These are phyloP conservation scores for Ophion ellenae DNA, from an alignment of 2,888 invertebrate species.

Conservation along the genomic window DNA sequence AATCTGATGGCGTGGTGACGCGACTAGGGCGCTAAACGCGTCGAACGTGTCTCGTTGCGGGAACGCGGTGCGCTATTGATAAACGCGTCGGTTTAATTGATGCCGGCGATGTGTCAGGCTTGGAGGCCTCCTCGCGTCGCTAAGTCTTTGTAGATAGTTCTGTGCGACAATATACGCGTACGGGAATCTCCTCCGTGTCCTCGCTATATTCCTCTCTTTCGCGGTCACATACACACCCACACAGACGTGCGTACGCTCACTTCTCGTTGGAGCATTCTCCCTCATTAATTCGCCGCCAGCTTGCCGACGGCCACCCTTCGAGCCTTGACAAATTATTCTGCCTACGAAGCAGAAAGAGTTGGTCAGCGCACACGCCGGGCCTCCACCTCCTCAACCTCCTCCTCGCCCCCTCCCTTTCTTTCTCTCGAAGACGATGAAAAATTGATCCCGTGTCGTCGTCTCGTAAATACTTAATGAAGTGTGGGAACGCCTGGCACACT, in stretches of 20 bases:
- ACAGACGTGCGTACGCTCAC: slow-evolving; percentile 37
- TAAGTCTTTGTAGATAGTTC: slow-evolving; percentile 62
- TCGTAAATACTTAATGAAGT: slow-evolving; percentile 79
- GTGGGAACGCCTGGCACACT: slow-evolving; percentile 65
- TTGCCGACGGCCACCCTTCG: slow-evolving; percentile 68
- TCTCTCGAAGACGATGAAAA: slow-evolving; percentile 69
- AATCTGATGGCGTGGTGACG: slow-evolving; percentile 18
- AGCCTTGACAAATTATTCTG: slow-evolving; percentile 71
- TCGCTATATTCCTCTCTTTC: slow-evolving; percentile 12
- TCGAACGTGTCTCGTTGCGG: slow-evolving; percentile 38
- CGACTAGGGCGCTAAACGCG: slow-evolving; percentile 37
- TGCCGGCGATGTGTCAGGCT: slow-evolving; percentile 62
- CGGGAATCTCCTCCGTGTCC: slow-evolving; percentile 8
- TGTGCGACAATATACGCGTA: slow-evolving; percentile 27
- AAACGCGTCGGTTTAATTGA: slow-evolving; percentile 67
- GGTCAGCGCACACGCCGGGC: slow-evolving; percentile 54
- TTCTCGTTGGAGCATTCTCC: slow-evolving; percentile 57
- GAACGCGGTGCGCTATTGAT: slow-evolving; percentile 59
- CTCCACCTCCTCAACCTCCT: slow-evolving; percentile 20
- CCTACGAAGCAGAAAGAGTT: slow-evolving; percentile 69
- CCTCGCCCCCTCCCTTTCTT: slow-evolving; percentile 43
- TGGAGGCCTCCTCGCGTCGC: slow-evolving; percentile 56
- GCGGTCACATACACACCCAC: not conserved
- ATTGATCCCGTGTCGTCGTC: slow-evolving; percentile 77
- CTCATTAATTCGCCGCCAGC: slow-evolving; percentile 68